Conservation (phyloP, 2,888 invertebrate genomes). For the Amblyteles armatorius region DNA sequence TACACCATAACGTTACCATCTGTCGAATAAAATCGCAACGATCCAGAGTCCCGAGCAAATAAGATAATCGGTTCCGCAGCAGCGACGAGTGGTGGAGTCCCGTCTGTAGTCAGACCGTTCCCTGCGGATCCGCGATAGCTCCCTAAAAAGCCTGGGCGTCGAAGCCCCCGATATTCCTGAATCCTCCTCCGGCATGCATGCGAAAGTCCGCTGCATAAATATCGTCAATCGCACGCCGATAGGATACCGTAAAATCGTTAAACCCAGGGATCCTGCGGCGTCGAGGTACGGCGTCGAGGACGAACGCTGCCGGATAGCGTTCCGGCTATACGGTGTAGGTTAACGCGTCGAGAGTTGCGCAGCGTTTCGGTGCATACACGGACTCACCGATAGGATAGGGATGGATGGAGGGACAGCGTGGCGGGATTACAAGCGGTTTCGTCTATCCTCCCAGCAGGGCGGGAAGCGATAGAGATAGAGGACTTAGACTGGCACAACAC, state of each 20-base stretch:
- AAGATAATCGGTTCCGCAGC: neutral
- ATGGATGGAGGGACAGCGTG: slow-evolving; percentile 37
- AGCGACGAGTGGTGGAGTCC: slow-evolving; percentile 35
- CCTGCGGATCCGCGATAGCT: neutral
- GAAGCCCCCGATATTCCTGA: slow-evolving; percentile 39
- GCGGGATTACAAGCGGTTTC: slow-evolving; percentile 60
- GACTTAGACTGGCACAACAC: slow-evolving; percentile 32
- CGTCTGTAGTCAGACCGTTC: slow-evolving; percentile 32
- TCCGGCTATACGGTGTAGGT: slow-evolving; percentile 40
- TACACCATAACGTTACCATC: neutral
- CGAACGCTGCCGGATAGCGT: slow-evolving; percentile 51
- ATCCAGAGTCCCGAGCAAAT: slow-evolving; percentile 3
- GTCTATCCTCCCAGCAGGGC: slow-evolving; percentile 37
- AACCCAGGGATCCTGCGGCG: slow-evolving; percentile 57
- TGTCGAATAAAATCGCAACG: neutral
- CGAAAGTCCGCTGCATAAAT: slow-evolving; percentile 59
- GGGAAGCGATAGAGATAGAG: slow-evolving; percentile 38
- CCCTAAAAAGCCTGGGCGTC: slow-evolving; percentile 12
- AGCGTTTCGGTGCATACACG: neutral
- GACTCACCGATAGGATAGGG: slow-evolving; percentile 40
- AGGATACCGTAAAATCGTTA: slow-evolving; percentile 64
- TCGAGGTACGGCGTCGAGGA: slow-evolving; percentile 47
- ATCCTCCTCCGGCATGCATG: slow-evolving; percentile 37
- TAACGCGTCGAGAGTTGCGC: slow-evolving; percentile 36
- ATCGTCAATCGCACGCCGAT: slow-evolving; percentile 54